Evolutionary conservation across 2,797 vertebrate species (phyloP).

Genomic region (Melanotaenia pygmaea): DNA sequence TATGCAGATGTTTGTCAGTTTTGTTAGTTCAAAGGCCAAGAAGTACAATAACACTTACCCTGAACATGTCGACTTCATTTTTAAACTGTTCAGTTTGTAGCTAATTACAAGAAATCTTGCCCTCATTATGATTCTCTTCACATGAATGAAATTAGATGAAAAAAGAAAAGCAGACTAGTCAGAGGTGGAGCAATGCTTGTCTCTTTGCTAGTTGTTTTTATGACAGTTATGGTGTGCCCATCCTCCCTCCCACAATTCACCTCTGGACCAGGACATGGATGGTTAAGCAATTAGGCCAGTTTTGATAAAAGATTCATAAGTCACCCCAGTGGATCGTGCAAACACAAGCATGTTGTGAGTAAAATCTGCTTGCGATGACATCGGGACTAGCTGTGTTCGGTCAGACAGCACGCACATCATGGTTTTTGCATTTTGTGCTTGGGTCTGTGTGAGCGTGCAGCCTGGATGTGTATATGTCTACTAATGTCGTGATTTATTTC

Average conservation of each 20-base stretch:
- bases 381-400: constrained; percentile 5
- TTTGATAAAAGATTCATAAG: constrained; percentile 85
- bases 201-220: constrained; percentile 71
- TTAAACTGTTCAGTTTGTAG: constrained; percentile 5
- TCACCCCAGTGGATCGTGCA: constrained; percentile 62
- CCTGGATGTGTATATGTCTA: not conserved
- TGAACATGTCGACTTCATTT: constrained; percentile 1
- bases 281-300: constrained; percentile 87
- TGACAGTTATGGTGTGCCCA: constrained; percentile 52
- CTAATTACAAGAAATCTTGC: not conserved
- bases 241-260: constrained; percentile 43
- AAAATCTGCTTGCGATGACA: constrained; percentile 49
- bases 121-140: not conserved
- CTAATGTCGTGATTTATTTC: constrained; percentile 30
- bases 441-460: not conserved
- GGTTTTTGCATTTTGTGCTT: constrained; percentile 8
- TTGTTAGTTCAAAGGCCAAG: too few relatives aligned
- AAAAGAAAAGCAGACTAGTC: constrained; percentile 18
- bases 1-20: constrained; percentile 26
- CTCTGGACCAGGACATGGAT: constrained; percentile 72
- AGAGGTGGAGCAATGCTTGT: constrained; percentile 34
- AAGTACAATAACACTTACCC: not conserved
- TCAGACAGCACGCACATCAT: constrained; percentile 32
- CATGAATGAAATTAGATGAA: constrained; percentile 13
- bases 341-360: constrained; percentile 62